Evolutionary conservation across 2,113 vertebrate genomes (phyloP).

Genomic region (Antechinus flavipes): DNA sequence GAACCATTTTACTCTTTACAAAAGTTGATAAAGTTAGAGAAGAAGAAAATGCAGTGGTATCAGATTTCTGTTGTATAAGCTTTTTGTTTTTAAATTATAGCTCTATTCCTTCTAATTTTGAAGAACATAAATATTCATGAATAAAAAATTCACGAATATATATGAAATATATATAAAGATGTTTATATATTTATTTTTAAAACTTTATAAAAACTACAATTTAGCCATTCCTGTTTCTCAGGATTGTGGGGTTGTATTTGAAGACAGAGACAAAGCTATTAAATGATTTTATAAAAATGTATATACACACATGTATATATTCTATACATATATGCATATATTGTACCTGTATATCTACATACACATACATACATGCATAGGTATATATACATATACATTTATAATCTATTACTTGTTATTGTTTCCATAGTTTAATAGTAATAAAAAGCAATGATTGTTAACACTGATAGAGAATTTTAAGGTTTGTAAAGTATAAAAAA

Average conservation of each 20-base stretch:
- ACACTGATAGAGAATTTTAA: background rate
- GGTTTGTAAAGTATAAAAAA: background rate
- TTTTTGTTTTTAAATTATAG: conserved; percentile 65
- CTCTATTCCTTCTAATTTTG: conserved; percentile 48
- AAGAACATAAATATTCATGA: background rate
- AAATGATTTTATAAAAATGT: background rate
- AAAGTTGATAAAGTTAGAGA: background rate
- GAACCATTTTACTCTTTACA: background rate
- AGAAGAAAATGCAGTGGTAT: background rate
- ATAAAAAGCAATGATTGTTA: background rate
- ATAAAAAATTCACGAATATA: too few species aligned
- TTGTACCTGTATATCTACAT: too few species aligned
- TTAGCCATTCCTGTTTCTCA: background rate
- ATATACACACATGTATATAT: background rate
- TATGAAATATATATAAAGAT: background rate
- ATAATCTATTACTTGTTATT: background rate
- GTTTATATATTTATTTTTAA: background rate
- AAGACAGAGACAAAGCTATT: background rate
- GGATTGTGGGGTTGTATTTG: background rate
- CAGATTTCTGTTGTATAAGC: conserved; percentile 20
- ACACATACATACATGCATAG: too few species aligned
- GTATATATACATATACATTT: too few species aligned
- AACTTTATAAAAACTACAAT: background rate
- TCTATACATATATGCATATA: background rate
- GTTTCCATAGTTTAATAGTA: background rate